Conservation (phyloP, 2,888 invertebrate species). For the Lasioglossum pauxillum region DNA sequence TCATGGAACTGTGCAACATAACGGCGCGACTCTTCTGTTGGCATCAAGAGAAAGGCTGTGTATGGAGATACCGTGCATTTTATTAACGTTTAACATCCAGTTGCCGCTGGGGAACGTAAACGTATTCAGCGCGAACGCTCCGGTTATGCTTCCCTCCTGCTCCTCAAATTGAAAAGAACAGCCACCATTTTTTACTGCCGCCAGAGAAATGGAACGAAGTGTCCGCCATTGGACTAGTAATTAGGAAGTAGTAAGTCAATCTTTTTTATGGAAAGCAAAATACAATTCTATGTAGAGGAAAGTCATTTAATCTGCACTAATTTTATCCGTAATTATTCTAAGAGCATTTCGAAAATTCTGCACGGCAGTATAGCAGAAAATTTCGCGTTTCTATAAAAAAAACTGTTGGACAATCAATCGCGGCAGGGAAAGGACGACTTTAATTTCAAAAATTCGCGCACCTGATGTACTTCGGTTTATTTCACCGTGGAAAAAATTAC, state of each 20-base stretch:
- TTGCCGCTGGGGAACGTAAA: neutral
- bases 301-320: too few species aligned
- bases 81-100: slow-evolving; percentile 39
- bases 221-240: neutral
- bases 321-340: too few species aligned
- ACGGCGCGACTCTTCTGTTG: slow-evolving; percentile 32
- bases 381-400: too few species aligned
- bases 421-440: neutral
- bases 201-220: neutral
- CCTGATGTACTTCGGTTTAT: neutral
- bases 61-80: slow-evolving; percentile 34
- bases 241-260: neutral
- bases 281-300: too few species aligned
- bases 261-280: neutral
- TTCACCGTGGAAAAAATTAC: neutral
- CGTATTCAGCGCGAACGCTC: neutral
- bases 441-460: neutral
- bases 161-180: neutral
- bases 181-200: neutral
- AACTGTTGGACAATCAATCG: neutral
- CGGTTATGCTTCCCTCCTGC: neutral
- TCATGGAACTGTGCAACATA: slow-evolving; percentile 31
- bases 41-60: slow-evolving; percentile 8
- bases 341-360: too few species aligned
- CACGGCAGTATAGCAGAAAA: too few species aligned